Base-by-base conservation (phyloP, 2,888 invertebrate genomes). In the Noctua janthe region DNA sequence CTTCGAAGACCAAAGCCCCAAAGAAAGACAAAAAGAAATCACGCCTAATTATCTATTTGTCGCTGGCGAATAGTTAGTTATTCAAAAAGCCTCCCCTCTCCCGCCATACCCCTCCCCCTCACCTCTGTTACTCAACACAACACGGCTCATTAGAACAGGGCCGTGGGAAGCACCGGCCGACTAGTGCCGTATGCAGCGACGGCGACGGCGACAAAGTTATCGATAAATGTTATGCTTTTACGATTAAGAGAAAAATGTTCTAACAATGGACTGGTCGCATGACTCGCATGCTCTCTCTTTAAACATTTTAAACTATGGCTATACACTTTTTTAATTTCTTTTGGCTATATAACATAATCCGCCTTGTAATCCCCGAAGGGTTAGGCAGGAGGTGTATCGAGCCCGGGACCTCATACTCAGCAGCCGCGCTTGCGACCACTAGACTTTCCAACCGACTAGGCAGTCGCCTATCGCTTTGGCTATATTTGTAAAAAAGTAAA, bases 121-220 rank as follows among this genome's bases (percentile, higher is more conserved):
- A 89, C 91, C 91, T 90, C 94, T 94, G 94, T 94, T 94, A 94
- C 94, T 95, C 95, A 95, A 95, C 94, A 94, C 95, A 96, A 95
- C 95, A 95, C 94, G 95, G 94, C 96, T 96, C 96, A 96, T 96
- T 96, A 96, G 95, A 94, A 95, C 92, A 94, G 92, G 94, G 95
- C 95, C 95, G 96, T 96, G 96, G 95, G 96, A 96, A 96, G 93
- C 92, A 90, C 90, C 92, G 88, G 90, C 80, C 88, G 80, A 84
- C 88, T 95, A 95, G 95, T 92, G 95, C 89, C 84, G 94, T 80
- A 78, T 67, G 77, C 67, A 29, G 59, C 51, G 70, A 75, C 72
- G 49, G n/a, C 10, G 67, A 71, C 51, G 69, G 74, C 64, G 64
- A 51, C 39, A 70, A 78, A 85, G 43, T 75, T 86, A 80, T 88